Base-by-base conservation (phyloP, 2,797 vertebrate genomes). In the Falco peregrinus region DNA sequence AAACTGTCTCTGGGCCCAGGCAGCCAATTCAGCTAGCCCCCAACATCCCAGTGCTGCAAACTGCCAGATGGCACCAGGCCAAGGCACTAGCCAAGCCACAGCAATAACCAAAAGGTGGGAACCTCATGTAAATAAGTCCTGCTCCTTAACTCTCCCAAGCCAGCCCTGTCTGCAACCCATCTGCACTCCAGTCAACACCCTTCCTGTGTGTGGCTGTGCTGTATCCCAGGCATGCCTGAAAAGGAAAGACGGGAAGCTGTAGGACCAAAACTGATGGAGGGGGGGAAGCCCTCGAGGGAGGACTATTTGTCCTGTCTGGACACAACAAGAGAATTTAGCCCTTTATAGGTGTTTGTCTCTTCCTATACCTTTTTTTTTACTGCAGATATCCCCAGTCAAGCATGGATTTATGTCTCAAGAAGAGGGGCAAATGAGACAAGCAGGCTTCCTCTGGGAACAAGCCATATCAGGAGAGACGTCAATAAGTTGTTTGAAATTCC, bases 1-100 rank as follows among this genome's bases (percentile, higher is more conserved):
- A 45, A 76, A 65, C 85, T 95, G 95, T 94, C 96, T 53, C 63
- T 10, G 45, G 35, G 85, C 96, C 96, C 94, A 91, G 87, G 69
- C 87, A 93, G 93, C 89, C 89, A 88, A 29, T 82, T 73, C 95
- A 90, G 89, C 76, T 89, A 95, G 80, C 80, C 85, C 54, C 67
- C 59, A 82, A 67, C 83, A 82, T 53, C 93, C 80, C 83, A 88
- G 64, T 0, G 0, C 91, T 75, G 76, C 79, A 69, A 80, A 91
- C 35, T 16, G 11, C 88, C 85, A 93, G 70, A 25, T 70, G 85
- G 94, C 94, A 56, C 39, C 47, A 77, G 59, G 79, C 89, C 96
- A 97, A 91, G 57, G 65, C 76, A 90, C 50, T 88, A 93, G 83
- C 56, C 82, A 73, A 90, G 87, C 56, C 77, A 75, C 7, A 69